Percentiles rank a stretch among this genome's conserved stretches.
Conservation (phyloP, 2,888 invertebrate genomes). For the Eilema depressum region DNA sequence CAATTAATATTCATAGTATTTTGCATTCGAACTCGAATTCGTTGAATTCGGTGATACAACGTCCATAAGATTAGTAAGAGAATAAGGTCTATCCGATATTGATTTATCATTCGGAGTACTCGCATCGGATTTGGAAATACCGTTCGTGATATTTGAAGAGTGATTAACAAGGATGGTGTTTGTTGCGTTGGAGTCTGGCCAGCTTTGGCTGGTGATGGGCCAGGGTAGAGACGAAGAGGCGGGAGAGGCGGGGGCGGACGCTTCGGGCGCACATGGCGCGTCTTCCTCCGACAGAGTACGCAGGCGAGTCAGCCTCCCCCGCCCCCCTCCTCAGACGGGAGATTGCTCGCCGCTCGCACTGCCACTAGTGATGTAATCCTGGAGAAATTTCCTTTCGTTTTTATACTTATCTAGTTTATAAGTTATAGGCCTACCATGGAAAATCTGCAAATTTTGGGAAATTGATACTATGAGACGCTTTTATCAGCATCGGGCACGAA, state of each 20-base stretch:
- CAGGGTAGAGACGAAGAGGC: constrained; percentile 57
- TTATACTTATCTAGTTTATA: background rate
- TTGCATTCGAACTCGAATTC: constrained; percentile 35
- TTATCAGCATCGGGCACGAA: too few species aligned
- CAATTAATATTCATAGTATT: constrained; percentile 46
- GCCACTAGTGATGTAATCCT: constrained; percentile 83
- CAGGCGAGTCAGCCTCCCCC: constrained; percentile 84
- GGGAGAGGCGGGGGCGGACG: constrained; percentile 70
- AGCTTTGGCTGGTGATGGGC: constrained; percentile 40
- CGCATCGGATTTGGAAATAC: constrained; percentile 27
- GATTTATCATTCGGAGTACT: constrained; percentile 27
- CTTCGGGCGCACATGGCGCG: constrained; percentile 54
- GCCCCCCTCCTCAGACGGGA: constrained; percentile 84
- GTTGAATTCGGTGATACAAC: constrained; percentile 38
- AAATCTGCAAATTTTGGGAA: too few species aligned
- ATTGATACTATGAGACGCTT: too few species aligned
- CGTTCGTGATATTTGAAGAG: constrained; percentile 24
- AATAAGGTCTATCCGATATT: constrained; percentile 43
- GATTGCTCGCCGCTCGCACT: constrained; percentile 83
- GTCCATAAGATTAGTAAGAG: constrained; percentile 40
- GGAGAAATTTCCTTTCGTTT: constrained; percentile 48
- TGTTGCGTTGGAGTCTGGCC: constrained; percentile 31
- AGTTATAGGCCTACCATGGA: too few species aligned
- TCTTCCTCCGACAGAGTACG: constrained; percentile 82
- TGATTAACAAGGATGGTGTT: constrained; percentile 23